Base-by-base conservation (phyloP, 2,113 vertebrate genomes). In the Pleuronectes platessa region DNA sequence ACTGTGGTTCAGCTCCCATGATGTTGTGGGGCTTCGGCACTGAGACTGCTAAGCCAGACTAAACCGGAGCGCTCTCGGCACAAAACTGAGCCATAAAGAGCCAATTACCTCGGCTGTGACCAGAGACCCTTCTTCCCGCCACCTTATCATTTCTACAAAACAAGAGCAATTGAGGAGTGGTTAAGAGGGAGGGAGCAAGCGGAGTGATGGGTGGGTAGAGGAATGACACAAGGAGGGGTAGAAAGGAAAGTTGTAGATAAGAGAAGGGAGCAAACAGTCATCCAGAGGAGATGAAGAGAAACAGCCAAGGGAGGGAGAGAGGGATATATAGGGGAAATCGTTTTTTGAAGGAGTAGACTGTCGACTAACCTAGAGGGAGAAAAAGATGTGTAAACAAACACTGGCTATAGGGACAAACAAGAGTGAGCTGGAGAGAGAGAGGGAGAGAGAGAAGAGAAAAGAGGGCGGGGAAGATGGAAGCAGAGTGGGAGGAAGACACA, bases 321-420 rank as follows among this genome's bases (percentile, higher is more conserved):
- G 61, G 71, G 72, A 72, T 69, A 53, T 79, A 89, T 70, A 75
- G 81, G 80, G 74, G 85, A 88, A 90, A 90, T 85, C n/a, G 53
- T 81, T 89, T 84, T 80, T 83, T 74, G 86, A 31, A 31, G 31
- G 31, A 88, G 84, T 58, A 72, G 74, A 89, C 85, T 83, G 81
- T 83, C 23, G 78, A 80, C 71, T 75, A 53, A 82, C 65, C 85
- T 58, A 40, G 74, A 83, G 86, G 86, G 79, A 86, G 77, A 86
- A 85, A 86, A 84, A 86, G 88, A 92, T 70, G 89, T 90, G 87
- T 88, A 89, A 92, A 92, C 86, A 92, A 92, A 91, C 81, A 84
- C 69, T 61, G 84, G 74, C 82, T 86, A 75, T 74, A 82, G 72
- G 81, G 87, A 85, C 81, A 81, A 86, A 82, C 71, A 71, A 69